Evolutionary conservation across 2,888 invertebrate species (phyloP), one percentile per base, ranked within the genome.

Genomic region (Noctua janthe): DNA sequence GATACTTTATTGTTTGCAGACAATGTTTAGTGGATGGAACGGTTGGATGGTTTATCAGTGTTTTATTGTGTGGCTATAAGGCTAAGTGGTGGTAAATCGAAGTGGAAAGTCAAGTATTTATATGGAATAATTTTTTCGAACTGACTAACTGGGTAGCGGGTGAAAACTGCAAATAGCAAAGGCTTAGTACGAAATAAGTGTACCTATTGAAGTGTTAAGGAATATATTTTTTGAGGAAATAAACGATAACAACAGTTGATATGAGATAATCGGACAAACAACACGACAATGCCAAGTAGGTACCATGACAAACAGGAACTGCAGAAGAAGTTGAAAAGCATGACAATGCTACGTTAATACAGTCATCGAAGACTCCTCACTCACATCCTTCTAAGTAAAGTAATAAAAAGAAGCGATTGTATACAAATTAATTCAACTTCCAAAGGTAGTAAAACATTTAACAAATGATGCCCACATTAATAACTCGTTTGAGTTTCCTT

Each of bases 401-500:
- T 13, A 66, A 79, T 39, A 73, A 64, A 80, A 69, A 69, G 13
- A 0, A 35, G 2, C 39, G 49, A 73, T 59, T 56, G 56, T 71
- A 51, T 51, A 74, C 82, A 74, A 83, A 85, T 74, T 70, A 75
- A 75, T 75, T 62, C 39, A 87, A 64, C 49, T 20, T 20, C 43
- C 51, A 72, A 75, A 76, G 51, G 66, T 80, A 76, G 47, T 76
- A 80, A 80, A 70, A 76, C 59, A 76, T 81, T 72, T 75, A 79
- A 78, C 74, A 76, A 82, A 76, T 74, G 64, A 73, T 13, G 70
- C 67, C 59, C 67, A 81, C 80, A 90, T 90, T 84, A 84, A 85
- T 82, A 88, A 78, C 82, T 88, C 89, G 81, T 87, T 86, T 82
- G 74, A 76, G 79, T 82, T 84, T 82, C 86, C 87, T 83, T 83